phyloP scores from a whole-genome alignment of 1,140 invertebrate genomes.

The Tyrophagus putrescentiae region DNA sequence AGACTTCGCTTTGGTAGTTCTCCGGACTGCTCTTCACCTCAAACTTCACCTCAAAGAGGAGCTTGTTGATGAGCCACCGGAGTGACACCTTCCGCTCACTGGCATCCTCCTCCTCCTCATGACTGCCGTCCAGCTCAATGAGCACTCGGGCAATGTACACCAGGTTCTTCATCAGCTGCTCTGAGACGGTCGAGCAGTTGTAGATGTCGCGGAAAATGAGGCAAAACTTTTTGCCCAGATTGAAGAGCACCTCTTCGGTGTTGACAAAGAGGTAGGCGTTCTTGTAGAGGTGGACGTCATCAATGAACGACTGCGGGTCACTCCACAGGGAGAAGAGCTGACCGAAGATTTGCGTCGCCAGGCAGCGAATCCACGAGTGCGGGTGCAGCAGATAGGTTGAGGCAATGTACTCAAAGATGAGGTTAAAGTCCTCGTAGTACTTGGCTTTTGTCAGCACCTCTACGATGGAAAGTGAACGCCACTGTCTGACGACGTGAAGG shows the following conservation, averaged over 20 bases:
- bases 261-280: conserved; percentile 16
- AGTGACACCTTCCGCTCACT: conserved; percentile 29
- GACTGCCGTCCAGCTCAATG: conserved; percentile 29
- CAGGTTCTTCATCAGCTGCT: conserved; percentile 48
- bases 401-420: conserved; percentile 5
- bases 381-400: conserved; percentile 41
- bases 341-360: conserved; percentile 54
- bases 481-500: too few species aligned
- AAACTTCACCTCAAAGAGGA: conserved; percentile 51
- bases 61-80: conserved; percentile 49
- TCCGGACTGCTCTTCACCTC: conserved; percentile 46
- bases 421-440: not conserved
- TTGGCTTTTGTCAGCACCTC: conserved; percentile 41
- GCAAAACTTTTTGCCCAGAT: conserved; percentile 17
- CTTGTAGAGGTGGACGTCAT: not conserved
- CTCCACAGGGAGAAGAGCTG: conserved; percentile 49
- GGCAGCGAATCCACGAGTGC: conserved; percentile 57
- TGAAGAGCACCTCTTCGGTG: not conserved
- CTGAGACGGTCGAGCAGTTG: not conserved
- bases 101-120: conserved; percentile 29
- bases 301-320: conserved; percentile 17
- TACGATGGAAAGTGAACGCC: too few species aligned
- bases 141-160: conserved; percentile 50
- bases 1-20: conserved; percentile 41
- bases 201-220: conserved; percentile 20